Evolutionary conservation across 2,113 vertebrate species (phyloP).

Genomic region (Puma concolor): DNA sequence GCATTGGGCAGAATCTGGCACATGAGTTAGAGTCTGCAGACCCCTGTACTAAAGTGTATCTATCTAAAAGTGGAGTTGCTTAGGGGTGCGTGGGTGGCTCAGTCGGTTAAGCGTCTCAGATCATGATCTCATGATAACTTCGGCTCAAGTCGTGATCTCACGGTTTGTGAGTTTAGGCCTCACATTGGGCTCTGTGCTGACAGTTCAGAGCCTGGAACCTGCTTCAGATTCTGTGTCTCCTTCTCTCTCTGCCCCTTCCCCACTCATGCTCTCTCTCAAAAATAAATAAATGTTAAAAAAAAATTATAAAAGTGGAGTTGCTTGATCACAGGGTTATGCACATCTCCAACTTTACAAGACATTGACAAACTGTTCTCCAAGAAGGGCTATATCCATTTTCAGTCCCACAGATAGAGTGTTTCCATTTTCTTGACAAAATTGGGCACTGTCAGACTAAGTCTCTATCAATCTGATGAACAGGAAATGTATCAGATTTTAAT

Average conservation of each 20-base stretch:
- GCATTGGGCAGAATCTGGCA: background rate
- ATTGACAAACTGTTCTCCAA: background rate
- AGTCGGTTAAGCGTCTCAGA: no score
- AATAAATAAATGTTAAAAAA: no score
- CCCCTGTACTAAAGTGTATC: background rate
- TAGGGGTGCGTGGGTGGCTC: no score
- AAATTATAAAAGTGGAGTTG: background rate
- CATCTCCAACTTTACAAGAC: background rate
- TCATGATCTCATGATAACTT: no score
- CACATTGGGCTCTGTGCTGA: no score
- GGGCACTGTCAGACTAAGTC: background rate
- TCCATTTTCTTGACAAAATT: background rate
- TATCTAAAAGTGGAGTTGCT: background rate
- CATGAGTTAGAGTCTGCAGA: background rate
- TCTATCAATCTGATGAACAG: background rate
- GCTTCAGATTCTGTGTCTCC: no score
- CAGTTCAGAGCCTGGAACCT: no score
- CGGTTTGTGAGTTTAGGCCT: no score
- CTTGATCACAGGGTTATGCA: background rate
- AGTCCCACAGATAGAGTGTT: background rate
- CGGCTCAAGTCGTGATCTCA: no score
- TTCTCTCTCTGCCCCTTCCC: no score
- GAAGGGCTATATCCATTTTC: background rate
- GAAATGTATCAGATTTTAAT: background rate
- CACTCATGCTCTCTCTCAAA: no score